Evolutionary conservation across 2,797 vertebrate species (phyloP).

Genomic region (Sorex maritimensis): DNA sequence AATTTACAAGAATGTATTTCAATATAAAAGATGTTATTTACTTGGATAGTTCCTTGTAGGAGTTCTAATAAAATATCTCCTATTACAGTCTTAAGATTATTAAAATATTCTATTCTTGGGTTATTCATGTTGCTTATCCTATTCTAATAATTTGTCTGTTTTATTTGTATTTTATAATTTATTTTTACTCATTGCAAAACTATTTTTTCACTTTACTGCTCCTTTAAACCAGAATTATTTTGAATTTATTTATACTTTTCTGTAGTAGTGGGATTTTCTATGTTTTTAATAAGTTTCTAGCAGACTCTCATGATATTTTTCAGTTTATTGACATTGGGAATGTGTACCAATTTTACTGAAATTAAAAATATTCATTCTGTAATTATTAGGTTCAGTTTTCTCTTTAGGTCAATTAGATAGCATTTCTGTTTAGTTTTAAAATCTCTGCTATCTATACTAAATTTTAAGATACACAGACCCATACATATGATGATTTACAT

Average conservation of each 20-base stretch:
- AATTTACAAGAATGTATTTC: constrained; percentile 30
- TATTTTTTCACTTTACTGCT: neutral
- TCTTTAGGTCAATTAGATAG: neutral
- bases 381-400: neutral
- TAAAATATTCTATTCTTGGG: neutral
- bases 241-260: constrained; percentile 26
- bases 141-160: neutral
- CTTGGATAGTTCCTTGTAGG: neutral
- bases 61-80: neutral
- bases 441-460: neutral
- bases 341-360: constrained; percentile 34
- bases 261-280: neutral
- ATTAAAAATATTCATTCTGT: neutral
- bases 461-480: neutral
- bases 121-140: neutral
- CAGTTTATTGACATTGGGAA: neutral
- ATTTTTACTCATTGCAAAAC: constrained; percentile 29
- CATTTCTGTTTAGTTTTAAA: neutral
- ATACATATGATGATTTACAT: neutral
- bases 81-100: neutral
- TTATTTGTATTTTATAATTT: constrained; percentile 15
- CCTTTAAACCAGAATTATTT: neutral
- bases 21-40: constrained; percentile 40
- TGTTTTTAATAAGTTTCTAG: neutral
- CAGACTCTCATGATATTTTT: neutral